Evolutionary conservation across 2,113 vertebrate species (phyloP), one percentile per base, ranked within the genome.

Genomic region (Uropsilus gracilis): DNA sequence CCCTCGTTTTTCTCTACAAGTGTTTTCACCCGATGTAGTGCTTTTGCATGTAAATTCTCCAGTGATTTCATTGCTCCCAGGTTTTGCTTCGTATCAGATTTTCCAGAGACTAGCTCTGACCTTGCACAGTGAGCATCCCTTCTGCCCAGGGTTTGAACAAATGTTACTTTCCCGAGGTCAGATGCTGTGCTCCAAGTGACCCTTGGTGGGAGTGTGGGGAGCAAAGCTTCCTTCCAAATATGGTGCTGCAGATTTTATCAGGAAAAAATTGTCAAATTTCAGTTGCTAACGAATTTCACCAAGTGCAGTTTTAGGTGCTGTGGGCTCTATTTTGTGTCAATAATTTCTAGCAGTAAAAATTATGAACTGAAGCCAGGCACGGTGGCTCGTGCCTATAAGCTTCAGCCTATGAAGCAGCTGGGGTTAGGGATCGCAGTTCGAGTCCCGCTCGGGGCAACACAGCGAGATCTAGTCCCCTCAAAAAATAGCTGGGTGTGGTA

Each of bases 341-440:
- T 34, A 84, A 88, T 66, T 55, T 55, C 76, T 93, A 68, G 66
- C 9, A 77, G 22, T 63, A 75, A 76, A 77, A 95, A 89, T 78
- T 37, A 72, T 59, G 6, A 94, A 34, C 63, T 73, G 7, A n/a
- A n/a, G n/a, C n/a, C n/a, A n/a, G n/a, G n/a, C n/a, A n/a, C n/a
- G n/a, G n/a, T n/a, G n/a, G n/a, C n/a, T n/a, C n/a, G n/a, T n/a
- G n/a, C n/a, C n/a, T n/a, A n/a, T n/a, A n/a, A n/a, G n/a, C n/a
- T n/a, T n/a, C n/a, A n/a, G n/a, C n/a, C n/a, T n/a, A n/a, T n/a
- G n/a, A n/a, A n/a, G n/a, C n/a, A n/a, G n/a, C n/a, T n/a, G n/a
- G n/a, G n/a, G n/a, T n/a, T n/a, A n/a, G n/a, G n/a, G n/a, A n/a
- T n/a, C n/a, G n/a, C n/a, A n/a, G n/a, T n/a, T n/a, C n/a, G n/a